phyloP scores from a whole-genome alignment of 2,797 vertebrate genomes.

The Tauraco hartlaubi region DNA sequence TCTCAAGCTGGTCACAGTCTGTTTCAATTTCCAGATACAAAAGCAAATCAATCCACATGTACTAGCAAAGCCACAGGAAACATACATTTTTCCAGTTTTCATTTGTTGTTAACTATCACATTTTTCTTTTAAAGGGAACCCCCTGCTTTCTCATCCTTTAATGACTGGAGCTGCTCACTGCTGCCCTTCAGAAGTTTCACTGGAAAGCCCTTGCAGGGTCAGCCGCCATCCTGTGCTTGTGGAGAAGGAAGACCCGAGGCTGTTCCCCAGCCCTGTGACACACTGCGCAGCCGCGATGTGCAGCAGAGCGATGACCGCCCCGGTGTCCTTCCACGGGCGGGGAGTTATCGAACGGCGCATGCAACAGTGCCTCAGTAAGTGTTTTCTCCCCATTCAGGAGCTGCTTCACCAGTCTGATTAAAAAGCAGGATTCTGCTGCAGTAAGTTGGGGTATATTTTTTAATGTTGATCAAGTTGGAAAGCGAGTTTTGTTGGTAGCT shows the following conservation, averaged over 20 bases:
- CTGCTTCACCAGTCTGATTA: background rate
- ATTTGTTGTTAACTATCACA: background rate
- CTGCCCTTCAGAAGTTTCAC: background rate
- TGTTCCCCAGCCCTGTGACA: background rate
- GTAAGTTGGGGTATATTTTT: background rate
- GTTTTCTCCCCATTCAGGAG: constrained; percentile 2
- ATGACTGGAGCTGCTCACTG: rapidly evolving
- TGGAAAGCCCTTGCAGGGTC: background rate
- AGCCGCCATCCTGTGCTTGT: background rate
- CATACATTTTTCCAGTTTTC: background rate
- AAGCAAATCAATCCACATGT: background rate
- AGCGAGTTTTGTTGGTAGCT: background rate
- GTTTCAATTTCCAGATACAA: background rate
- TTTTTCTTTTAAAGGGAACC: background rate
- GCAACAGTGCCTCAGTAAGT: background rate
- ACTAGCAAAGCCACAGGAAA: background rate
- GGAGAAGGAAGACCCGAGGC: background rate
- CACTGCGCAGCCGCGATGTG: background rate
- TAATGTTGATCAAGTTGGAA: background rate
- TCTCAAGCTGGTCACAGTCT: background rate
- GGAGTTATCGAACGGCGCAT: background rate
- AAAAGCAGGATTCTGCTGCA: background rate
- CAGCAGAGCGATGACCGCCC: background rate
- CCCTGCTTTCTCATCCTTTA: background rate
- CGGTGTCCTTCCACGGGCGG: background rate